Evolutionary conservation across 2,888 invertebrate species (phyloP).

Genomic region (Lepeophtheirus nordmannii): DNA sequence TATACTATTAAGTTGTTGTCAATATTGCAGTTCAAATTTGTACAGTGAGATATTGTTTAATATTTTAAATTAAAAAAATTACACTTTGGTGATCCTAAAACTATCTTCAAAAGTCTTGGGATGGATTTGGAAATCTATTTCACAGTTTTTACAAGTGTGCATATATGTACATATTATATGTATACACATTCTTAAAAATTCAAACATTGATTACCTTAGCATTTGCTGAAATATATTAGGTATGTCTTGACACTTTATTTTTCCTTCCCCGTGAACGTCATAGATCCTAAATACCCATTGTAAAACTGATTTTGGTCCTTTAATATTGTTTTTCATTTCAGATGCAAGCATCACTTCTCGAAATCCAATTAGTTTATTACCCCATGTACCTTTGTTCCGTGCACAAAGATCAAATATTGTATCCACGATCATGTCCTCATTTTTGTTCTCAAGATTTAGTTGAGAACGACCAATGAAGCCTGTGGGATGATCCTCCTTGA

Average conservation of each 20-base stretch:
- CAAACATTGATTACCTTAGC: not conserved
- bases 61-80: no score
- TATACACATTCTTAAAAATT: no score
- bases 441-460: not conserved
- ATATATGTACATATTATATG: no score
- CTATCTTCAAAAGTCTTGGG: no score
- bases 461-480: constrained; percentile 6
- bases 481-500: not conserved
- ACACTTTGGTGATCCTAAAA: no score
- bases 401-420: constrained; percentile 5
- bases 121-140: no score
- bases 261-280: constrained; percentile 9
- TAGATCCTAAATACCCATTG: constrained; percentile 18
- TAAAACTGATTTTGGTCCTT: not conserved
- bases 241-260: constrained; percentile 1
- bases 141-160: no score
- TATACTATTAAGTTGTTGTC: no score
- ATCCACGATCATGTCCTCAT: constrained; percentile 3
- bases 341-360: constrained; percentile 13
- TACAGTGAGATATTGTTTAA: no score
- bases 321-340: not conserved
- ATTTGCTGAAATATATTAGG: not conserved
- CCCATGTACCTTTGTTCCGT: constrained; percentile 11
- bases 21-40: no score
- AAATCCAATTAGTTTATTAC: constrained; percentile 15